Evolutionary conservation across 1,140 invertebrate genomes (phyloP).

Genomic region (Atta texana): DNA sequence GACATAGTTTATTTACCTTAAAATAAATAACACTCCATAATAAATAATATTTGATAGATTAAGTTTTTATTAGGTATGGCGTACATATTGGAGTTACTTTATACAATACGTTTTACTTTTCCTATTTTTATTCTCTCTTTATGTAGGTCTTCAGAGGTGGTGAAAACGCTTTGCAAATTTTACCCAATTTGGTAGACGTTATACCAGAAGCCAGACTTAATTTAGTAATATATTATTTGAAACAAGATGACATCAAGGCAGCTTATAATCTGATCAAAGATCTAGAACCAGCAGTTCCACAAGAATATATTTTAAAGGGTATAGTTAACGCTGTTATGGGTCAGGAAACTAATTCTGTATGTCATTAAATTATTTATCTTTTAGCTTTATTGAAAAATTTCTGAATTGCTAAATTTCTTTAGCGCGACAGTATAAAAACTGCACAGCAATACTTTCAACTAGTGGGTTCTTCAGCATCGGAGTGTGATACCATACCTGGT

Average conservation of each 20-base stretch:
- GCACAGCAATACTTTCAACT: slow-evolving; percentile 98
- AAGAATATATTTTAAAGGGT: slow-evolving; percentile 98
- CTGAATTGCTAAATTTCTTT: slow-evolving; percentile 74
- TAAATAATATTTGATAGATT: too few relatives aligned
- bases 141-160: slow-evolving; percentile 94
- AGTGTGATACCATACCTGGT: slow-evolving; percentile 97
- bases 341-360: slow-evolving; percentile 95
- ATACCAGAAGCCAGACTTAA: slow-evolving; percentile 98
- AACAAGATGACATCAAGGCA: slow-evolving; percentile 95
- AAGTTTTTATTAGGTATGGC: too few relatives aligned
- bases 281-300: slow-evolving; percentile 96
- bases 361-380: slow-evolving; percentile 79
- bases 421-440: slow-evolving; percentile 97
- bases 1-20: too few relatives aligned
- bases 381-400: neutral
- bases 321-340: slow-evolving; percentile 97
- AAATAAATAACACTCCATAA: too few relatives aligned
- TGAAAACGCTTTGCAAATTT: slow-evolving; percentile 95
- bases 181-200: slow-evolving; percentile 97
- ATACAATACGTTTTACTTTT: too few relatives aligned
- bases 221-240: slow-evolving; percentile 97
- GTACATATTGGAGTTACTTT: too few relatives aligned
- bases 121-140: neutral
- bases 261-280: slow-evolving; percentile 97
- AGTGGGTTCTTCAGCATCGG: slow-evolving; percentile 97